phyloP scores from a whole-genome alignment of 1,140 invertebrate genomes.

The Dinoponera quadriceps region DNA sequence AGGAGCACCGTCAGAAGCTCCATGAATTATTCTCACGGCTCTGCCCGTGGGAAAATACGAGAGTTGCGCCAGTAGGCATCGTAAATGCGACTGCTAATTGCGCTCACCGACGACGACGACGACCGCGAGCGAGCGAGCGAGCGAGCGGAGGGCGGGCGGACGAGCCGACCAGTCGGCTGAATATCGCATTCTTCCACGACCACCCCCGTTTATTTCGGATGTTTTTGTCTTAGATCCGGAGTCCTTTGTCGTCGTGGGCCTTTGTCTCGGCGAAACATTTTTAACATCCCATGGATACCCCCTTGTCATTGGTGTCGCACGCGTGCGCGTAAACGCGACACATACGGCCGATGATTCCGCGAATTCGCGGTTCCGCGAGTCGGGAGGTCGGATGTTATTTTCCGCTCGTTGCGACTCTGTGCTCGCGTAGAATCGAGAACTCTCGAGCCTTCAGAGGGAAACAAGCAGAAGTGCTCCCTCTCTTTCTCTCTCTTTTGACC shows the following conservation, averaged over 20 bases:
- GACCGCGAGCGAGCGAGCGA: conserved; percentile 50
- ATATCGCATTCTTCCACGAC: conserved; percentile 65
- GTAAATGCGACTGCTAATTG: conserved; percentile 83
- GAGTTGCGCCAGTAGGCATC: conserved; percentile 81
- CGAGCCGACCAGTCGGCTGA: conserved; percentile 43
- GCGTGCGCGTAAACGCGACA: too few species aligned
- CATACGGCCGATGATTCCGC: too few species aligned
- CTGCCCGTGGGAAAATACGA: conserved; percentile 84
- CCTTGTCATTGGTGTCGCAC: too few species aligned
- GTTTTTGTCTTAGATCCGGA: neutral
- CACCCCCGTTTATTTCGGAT: conserved; percentile 27
- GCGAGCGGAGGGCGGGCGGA: too few species aligned
- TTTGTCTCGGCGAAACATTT: neutral
- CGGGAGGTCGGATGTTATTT: too few species aligned
- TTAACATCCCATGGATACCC: neutral
- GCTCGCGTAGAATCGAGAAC: too few species aligned
- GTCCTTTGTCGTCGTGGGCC: neutral
- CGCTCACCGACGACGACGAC: conserved; percentile 69
- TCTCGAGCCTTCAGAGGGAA: too few species aligned
- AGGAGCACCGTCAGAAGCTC: conserved; percentile 70
- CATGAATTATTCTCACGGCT: conserved; percentile 85
- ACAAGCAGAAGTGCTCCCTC: too few species aligned
- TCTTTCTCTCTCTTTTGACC: too few species aligned
- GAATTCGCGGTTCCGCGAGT: too few species aligned
- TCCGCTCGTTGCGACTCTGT: too few species aligned